Base-by-base conservation (phyloP, 2,888 invertebrate genomes). In the Torymus tubicola region DNA sequence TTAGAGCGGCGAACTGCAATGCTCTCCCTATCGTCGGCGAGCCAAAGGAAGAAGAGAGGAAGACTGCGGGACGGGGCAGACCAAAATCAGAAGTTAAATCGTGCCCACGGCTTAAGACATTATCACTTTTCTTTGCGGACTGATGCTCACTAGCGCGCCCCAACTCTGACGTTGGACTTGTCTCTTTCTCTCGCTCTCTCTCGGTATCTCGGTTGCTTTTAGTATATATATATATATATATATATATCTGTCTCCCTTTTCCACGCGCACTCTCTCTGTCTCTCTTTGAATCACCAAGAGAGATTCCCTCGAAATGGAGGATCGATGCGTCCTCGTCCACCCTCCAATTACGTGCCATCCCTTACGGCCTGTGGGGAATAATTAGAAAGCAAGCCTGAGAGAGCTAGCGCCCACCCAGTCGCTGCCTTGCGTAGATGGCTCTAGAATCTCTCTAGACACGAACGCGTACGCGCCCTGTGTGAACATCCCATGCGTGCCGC, bases 91-190 rank as follows among this genome's bases (percentile, higher is more conserved):
- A 88, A 88, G 88, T 89, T 89, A 87, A 88, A 90, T 89, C 87
- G 92, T 92, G 92, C 92, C 92, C 91, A 92, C 91, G 93, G 93
- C 93, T 93, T 93, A 93, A 93, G 93, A 93, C 93, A 93, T 93
- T 93, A 93, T 93, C 93, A 93, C 93, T 93, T 93, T 93, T 93
- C 93, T 93, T 93, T 92, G 84, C 85, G 81, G 84, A 84, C 85
- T 85, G 84, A 81, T 84, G 86, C 84, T 85, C 84, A 80, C 78
- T 82, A 84, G 81, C 82, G 81, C 82, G 13, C 10, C 16, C 52
- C 14, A 65, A 42, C 65, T 58, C 50, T 42, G 21, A 42, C 53
- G 13, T 52, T 24, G n/a, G 31, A 53, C 24, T 57, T 74, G 68
- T 67, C 55, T 64, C 18, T 69, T 13, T 61, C 16, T 53, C 24